Base-by-base conservation (phyloP, 1,140 invertebrate species). In the Drosophila sp. region DNA sequence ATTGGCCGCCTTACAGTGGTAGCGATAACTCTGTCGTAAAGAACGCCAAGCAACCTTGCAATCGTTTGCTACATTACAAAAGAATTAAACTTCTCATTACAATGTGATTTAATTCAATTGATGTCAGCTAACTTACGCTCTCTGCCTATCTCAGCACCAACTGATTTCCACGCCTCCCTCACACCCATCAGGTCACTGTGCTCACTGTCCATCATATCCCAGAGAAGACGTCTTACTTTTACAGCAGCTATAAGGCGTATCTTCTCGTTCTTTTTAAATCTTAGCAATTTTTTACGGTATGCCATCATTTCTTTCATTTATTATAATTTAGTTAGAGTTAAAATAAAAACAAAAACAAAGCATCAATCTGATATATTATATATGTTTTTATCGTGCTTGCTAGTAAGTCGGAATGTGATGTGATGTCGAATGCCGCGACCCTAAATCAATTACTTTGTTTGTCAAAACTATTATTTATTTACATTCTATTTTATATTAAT, bases 1-100 rank as follows among this genome's bases (percentile, higher is more conserved):
- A 13, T 53, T 13, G 2, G 70, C 70, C 14, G 48, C 34, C 38
- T 54, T 59, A 11, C 63, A 72, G 21, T 72, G 70, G 13, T 72
- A 72, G 4, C 70, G 70, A 38, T 67, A 72, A 14, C 70, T 67
- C 16, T 72, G 70, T 0, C 70, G 46, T 8, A 72, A 21, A 0
- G 70, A 72, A 4, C 70, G 70, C 70, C 70, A 72, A 32, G 46
- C 63, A 1, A 67, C 32, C 14, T 67, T 72, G 34, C 70, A 72
- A 16, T 58, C 56, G 13, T 72, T 43, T 13, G 63, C 70, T 72
- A 14, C 41, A n/a, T 18, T 7, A 43, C 2, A 13, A 4, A 13
- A n/a, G 0, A 0, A 14, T 53, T 25, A 32, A 32, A 14, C n/a
- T 6, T 0, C 14, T 13, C 32, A 21, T 18, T 13, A 27, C 2